Percentiles rank a stretch among this genome's conserved stretches.
Evolutionary conservation across 1,140 invertebrate species (phyloP).

Genomic region (Drosophila burlai): DNA sequence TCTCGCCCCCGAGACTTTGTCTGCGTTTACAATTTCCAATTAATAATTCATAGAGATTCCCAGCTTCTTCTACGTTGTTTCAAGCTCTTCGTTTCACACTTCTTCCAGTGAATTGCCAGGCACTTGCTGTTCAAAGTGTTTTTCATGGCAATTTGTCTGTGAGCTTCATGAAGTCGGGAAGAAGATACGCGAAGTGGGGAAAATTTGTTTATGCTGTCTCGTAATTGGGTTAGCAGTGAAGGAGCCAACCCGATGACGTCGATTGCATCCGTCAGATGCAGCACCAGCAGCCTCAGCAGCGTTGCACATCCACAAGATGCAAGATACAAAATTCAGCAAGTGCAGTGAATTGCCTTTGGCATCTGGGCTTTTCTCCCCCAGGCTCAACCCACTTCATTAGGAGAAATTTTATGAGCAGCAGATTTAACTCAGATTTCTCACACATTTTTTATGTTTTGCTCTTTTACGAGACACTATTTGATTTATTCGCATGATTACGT

Average conservation of each 20-base stretch:
- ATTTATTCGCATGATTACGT: slow-evolving; percentile 42
- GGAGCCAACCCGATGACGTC: slow-evolving; percentile 38
- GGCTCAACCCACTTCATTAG: slow-evolving; percentile 42
- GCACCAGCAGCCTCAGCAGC: neutral
- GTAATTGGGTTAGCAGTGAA: slow-evolving; percentile 71
- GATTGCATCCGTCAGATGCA: slow-evolving; percentile 48
- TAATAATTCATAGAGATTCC: slow-evolving; percentile 78
- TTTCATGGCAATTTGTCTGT: slow-evolving; percentile 74
- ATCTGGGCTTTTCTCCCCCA: neutral
- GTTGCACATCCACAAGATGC: slow-evolving; percentile 35
- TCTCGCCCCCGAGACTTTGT: slow-evolving; percentile 19
- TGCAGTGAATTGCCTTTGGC: slow-evolving; percentile 21
- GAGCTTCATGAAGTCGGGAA: slow-evolving; percentile 34
- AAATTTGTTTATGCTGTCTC: slow-evolving; percentile 66
- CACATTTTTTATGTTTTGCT: slow-evolving; percentile 43
- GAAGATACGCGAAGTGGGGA: slow-evolving; percentile 21
- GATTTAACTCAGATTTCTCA: slow-evolving; percentile 38
- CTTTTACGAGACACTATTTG: slow-evolving; percentile 41
- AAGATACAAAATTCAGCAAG: slow-evolving; percentile 46
- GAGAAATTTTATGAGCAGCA: slow-evolving; percentile 45
- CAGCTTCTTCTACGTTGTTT: slow-evolving; percentile 27
- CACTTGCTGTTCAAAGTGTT: slow-evolving; percentile 74
- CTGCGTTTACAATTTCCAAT: slow-evolving; percentile 69
- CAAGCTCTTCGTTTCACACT: slow-evolving; percentile 11
- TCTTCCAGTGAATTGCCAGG: slow-evolving; percentile 28